phyloP scores from a whole-genome alignment of 2,888 invertebrate species.

The Cephus pulcher region DNA sequence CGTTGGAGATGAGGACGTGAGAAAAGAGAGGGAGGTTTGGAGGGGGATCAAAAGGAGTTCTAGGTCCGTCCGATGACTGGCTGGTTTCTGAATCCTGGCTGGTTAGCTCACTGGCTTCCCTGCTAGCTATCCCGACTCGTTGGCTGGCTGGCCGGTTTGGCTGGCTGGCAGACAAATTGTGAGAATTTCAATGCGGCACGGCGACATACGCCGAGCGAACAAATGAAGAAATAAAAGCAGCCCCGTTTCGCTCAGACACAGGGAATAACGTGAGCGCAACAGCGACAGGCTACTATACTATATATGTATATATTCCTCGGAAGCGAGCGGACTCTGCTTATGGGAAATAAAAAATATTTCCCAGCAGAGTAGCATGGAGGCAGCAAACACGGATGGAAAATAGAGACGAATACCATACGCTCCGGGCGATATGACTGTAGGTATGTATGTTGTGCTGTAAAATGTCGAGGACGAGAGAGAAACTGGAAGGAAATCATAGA shows the following conservation, averaged over 20 bases:
- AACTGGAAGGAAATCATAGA: constrained; percentile 11
- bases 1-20: constrained; percentile 1
- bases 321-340: constrained; percentile 10
- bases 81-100: constrained; percentile 3
- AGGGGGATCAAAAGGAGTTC: constrained; percentile 13
- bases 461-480: constrained; percentile 18
- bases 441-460: neutral
- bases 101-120: neutral
- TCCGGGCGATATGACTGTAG: neutral
- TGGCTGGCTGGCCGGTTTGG: neutral
- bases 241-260: constrained; percentile 23
- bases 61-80: constrained; percentile 10
- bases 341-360: constrained; percentile 10
- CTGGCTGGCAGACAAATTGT: constrained; percentile 43
- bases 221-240: constrained; percentile 41
- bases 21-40: constrained; percentile 4
- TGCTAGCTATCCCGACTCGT: no score
- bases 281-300: constrained; percentile 7
- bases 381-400: neutral
- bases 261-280: constrained; percentile 9
- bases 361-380: neutral
- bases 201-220: constrained; percentile 32
- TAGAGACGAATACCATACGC: neutral
- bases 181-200: constrained; percentile 46
- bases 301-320: constrained; percentile 12